Percentiles rank a stretch among this genome's conserved stretches.
These are phyloP conservation scores for Galemys pyrenaicus DNA, from an alignment of 2,113 vertebrate genomes.

Conservation along the genomic window DNA sequence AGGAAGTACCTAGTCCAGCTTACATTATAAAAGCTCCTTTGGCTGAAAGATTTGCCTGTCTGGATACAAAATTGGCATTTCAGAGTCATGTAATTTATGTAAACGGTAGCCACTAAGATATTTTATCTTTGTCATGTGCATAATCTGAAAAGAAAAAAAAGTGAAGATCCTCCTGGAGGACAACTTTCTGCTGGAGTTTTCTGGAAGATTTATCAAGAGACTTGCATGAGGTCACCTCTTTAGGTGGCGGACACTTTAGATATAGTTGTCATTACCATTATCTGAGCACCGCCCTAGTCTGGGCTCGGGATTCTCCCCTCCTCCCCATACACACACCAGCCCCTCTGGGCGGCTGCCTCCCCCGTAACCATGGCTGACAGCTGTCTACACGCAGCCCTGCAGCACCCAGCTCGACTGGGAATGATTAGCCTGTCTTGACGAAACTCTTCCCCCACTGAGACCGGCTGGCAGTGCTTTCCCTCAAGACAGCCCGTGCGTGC, in stretches of 20 bases:
- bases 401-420: slow-evolving; percentile 59
- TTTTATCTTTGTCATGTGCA: slow-evolving; percentile 60
- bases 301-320: not conserved
- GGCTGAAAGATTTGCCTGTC: slow-evolving; percentile 62
- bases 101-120: slow-evolving; percentile 50
- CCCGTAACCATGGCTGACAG: not conserved
- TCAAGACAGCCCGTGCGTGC: slow-evolving; percentile 19
- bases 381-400: slow-evolving; percentile 33
- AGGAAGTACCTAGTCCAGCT: slow-evolving; percentile 63
- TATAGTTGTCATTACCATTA: not conserved
- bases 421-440: slow-evolving; percentile 23
- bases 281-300: not conserved
- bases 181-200: slow-evolving; percentile 26
- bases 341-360: not conserved
- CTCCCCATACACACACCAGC: no score
- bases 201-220: slow-evolving; percentile 56
- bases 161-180: not conserved
- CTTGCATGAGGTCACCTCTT: not conserved
- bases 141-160: slow-evolving; percentile 35
- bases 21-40: slow-evolving; percentile 53
- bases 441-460: not conserved
- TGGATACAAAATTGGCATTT: slow-evolving; percentile 58
- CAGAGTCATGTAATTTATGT: slow-evolving; percentile 70
- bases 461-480: not conserved
- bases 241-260: slow-evolving; percentile 30